Evolutionary conservation across 1,140 invertebrate genomes (phyloP).

Genomic region (Bombus difficillimus): DNA sequence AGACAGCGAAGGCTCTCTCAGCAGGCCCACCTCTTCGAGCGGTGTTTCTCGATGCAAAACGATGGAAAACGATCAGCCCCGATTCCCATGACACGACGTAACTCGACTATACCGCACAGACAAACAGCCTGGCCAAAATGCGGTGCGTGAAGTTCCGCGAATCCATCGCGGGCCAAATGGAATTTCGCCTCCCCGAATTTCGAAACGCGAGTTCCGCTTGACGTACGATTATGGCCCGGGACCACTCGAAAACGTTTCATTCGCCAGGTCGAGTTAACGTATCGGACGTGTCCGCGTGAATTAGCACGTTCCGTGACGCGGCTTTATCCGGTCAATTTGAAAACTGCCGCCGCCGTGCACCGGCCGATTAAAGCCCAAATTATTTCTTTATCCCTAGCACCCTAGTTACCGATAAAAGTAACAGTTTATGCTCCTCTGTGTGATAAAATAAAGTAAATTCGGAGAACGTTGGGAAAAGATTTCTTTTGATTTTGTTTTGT

Average conservation of each 20-base stretch:
- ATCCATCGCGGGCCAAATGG: slow-evolving; percentile 55
- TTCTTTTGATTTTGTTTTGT: background rate
- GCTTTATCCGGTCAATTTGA: slow-evolving; percentile 64
- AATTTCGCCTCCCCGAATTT: slow-evolving; percentile 50
- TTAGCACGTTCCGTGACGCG: slow-evolving; percentile 59
- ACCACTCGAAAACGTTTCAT: slow-evolving; percentile 61
- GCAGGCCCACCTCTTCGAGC: background rate
- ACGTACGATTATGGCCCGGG: slow-evolving; percentile 63
- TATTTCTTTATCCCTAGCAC: slow-evolving; percentile 42
- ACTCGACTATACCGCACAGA: slow-evolving; percentile 39
- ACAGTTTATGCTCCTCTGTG: background rate
- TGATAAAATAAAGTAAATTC: background rate
- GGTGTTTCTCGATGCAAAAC: slow-evolving; percentile 62
- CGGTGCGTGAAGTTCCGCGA: slow-evolving; percentile 46
- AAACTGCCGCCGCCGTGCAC: slow-evolving; percentile 39
- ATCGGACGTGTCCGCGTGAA: slow-evolving; percentile 63
- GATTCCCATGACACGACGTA: slow-evolving; percentile 57
- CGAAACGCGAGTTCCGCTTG: slow-evolving; percentile 57
- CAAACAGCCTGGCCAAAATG: slow-evolving; percentile 14
- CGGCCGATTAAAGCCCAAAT: slow-evolving; percentile 43
- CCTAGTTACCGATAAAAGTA: background rate
- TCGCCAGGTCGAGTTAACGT: slow-evolving; percentile 55
- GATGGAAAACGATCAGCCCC: slow-evolving; percentile 59
- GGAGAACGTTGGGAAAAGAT: background rate
- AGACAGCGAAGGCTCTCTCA: slow-evolving; percentile 34